These are phyloP conservation scores for Noturus placidus DNA, from an alignment of 2,113 vertebrate species.

Conservation along the genomic window DNA sequence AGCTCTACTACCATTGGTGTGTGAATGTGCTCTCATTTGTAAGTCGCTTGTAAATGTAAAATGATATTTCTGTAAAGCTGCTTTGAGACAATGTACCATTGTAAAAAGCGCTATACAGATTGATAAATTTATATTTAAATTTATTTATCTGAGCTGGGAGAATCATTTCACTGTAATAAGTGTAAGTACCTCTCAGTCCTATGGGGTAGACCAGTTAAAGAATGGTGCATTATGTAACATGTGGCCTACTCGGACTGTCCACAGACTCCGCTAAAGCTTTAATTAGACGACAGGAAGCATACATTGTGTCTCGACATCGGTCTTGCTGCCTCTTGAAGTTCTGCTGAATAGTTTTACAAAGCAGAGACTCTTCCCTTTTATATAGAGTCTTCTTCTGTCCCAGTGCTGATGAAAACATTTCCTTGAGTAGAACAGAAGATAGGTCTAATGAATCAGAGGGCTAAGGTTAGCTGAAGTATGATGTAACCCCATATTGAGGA, in stretches of 20 bases:
- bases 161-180: slow-evolving; percentile 19
- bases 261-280: slow-evolving; percentile 69
- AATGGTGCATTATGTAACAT: slow-evolving; percentile 72
- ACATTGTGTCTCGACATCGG: slow-evolving; percentile 32
- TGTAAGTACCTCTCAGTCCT: slow-evolving; percentile 53
- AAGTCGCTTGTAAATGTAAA: no score
- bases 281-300: slow-evolving; percentile 56
- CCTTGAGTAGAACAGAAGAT: slow-evolving; percentile 48
- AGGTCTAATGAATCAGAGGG: slow-evolving; percentile 43
- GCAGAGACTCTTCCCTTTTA: slow-evolving; percentile 46
- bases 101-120: no score
- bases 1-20: no score
- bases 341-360: slow-evolving; percentile 28
- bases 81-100: no score
- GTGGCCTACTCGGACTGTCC: slow-evolving; percentile 58
- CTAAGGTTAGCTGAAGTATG: slow-evolving; percentile 56
- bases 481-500: slow-evolving; percentile 59
- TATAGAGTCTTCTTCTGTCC: not conserved
- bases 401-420: slow-evolving; percentile 10
- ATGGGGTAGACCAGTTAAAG: slow-evolving; percentile 66
- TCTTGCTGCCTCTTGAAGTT: slow-evolving; percentile 29
- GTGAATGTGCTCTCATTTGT: no score
- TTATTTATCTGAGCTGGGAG: slow-evolving; percentile 22
- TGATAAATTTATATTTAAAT: no score
- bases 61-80: no score